Evolutionary conservation across 2,888 invertebrate genomes (phyloP).

Genomic region (Hyppa rectilinea): DNA sequence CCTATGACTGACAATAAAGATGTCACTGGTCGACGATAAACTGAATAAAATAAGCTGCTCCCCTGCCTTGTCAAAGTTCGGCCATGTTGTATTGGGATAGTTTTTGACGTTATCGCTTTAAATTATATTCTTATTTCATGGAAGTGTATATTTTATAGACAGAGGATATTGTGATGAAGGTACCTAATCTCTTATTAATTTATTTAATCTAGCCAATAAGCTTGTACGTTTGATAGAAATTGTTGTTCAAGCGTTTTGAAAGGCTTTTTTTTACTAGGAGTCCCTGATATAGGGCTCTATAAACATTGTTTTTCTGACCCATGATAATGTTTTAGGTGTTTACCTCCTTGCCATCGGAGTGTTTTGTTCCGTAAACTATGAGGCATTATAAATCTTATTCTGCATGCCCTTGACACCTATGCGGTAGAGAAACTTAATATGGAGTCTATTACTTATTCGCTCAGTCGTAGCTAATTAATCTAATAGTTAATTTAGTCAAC

Average conservation of each 20-base stretch:
- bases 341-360: neutral
- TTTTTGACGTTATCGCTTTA: slow-evolving; percentile 54
- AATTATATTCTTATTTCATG: slow-evolving; percentile 56
- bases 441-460: neutral
- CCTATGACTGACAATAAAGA: neutral
- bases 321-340: neutral
- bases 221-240: neutral
- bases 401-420: neutral
- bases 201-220: neutral
- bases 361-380: neutral
- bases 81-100: slow-evolving; percentile 43
- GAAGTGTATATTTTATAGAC: slow-evolving; percentile 61
- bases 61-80: slow-evolving; percentile 14
- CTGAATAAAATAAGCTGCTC: neutral
- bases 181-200: slow-evolving; percentile 25
- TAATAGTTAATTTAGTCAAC: neutral
- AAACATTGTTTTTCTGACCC: neutral
- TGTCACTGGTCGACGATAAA: neutral
- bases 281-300: neutral
- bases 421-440: too few relatives aligned
- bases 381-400: neutral
- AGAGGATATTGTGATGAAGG: slow-evolving; percentile 69
- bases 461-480: neutral
- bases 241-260: neutral
- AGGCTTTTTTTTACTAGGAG: neutral